phyloP scores from a whole-genome alignment of 1,140 invertebrate genomes.

The Macrobrachium rosenbergii region DNA sequence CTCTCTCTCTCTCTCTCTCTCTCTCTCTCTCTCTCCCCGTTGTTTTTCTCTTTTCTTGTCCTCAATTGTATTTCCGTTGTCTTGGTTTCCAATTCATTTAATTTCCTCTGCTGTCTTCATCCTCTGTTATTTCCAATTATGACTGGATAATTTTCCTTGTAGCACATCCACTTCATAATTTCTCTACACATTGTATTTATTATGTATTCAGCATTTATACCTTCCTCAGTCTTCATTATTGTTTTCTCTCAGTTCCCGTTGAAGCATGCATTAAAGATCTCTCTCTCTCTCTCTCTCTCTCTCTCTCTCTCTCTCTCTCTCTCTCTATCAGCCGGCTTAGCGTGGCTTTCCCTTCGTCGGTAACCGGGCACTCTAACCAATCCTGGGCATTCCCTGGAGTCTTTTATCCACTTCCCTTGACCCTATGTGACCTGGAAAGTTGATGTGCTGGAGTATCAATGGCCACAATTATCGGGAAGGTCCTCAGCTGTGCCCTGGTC shows the following conservation, averaged over 20 bases:
- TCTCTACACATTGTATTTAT: no score
- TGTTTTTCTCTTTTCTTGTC: not conserved
- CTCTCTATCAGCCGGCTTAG: not conserved
- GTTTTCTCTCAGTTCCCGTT: not conserved
- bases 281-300: not conserved
- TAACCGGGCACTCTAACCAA: not conserved
- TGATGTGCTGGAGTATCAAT: not conserved
- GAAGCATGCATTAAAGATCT: not conserved
- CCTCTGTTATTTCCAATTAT: no score
- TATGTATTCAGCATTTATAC: no score
- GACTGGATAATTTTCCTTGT: no score
- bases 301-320: not conserved
- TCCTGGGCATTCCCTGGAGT: not conserved
- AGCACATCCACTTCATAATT: no score
- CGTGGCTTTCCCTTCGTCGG: not conserved
- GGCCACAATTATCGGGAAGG: no score
- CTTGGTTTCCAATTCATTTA: not conserved
- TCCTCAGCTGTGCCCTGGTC: no score
- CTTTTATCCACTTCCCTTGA: not conserved
- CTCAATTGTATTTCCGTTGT: not conserved
- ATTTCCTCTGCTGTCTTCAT: no score
- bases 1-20: not conserved
- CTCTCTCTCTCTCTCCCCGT: not conserved
- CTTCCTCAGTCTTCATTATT: not conserved
- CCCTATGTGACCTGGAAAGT: not conserved